A percentile compares a stretch with the other conserved stretches of the same genome.
These are phyloP conservation scores for Drosophila ficusphila DNA, from an alignment of 1,140 invertebrate species.

Conservation along the genomic window DNA sequence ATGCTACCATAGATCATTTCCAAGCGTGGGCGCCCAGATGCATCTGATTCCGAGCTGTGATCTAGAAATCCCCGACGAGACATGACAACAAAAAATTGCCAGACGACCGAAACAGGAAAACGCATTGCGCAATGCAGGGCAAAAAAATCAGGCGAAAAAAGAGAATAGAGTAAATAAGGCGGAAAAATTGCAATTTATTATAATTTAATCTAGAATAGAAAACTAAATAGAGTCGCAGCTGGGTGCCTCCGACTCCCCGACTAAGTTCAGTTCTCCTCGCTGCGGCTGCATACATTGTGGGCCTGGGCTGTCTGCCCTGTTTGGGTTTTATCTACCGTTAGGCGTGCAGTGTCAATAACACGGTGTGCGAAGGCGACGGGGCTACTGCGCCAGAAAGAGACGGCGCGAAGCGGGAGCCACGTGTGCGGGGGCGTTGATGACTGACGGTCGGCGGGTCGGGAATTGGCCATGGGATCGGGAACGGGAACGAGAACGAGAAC, in stretches of 20 bases:
- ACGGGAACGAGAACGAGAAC: background rate
- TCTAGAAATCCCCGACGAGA: conserved; percentile 25
- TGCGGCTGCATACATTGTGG: conserved; percentile 65
- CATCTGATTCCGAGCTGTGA: conserved; percentile 11
- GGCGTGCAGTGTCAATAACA: conserved; percentile 76
- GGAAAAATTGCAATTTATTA: conserved; percentile 75
- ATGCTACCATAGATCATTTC: background rate
- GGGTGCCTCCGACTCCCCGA: conserved; percentile 5
- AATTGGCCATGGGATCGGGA: conserved; percentile 5
- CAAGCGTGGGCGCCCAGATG: conserved; percentile 31
- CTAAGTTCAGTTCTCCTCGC: conserved; percentile 1
- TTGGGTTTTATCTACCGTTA: conserved; percentile 81
- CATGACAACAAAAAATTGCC: conserved; percentile 52
- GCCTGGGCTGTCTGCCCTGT: conserved; percentile 56
- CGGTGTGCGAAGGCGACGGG: background rate
- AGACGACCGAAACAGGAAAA: conserved; percentile 39
- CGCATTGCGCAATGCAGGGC: conserved; percentile 65
- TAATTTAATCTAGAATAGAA: conserved; percentile 82
- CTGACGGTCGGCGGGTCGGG: conserved; percentile 16
- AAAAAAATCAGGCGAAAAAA: conserved; percentile 13
- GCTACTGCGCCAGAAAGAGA: background rate
- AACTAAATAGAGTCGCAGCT: conserved; percentile 68
- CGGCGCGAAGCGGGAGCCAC: conserved; percentile 18
- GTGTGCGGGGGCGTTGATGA: conserved; percentile 64
- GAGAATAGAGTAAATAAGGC: conserved; percentile 3